These are phyloP conservation scores for Aporophyla nigra DNA, from an alignment of 2,888 invertebrate genomes.

Conservation along the genomic window DNA sequence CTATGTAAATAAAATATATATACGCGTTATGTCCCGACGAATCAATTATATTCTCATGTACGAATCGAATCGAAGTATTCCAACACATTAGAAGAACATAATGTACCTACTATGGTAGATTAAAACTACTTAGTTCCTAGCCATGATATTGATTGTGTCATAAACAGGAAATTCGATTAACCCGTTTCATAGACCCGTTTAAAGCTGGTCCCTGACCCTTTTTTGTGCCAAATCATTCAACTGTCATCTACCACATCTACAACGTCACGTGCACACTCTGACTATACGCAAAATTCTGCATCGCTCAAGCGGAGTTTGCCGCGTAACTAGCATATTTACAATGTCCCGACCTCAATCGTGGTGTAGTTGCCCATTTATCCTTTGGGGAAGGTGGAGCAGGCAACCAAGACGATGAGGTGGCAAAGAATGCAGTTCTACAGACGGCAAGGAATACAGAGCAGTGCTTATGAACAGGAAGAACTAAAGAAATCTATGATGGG, in stretches of 20 bases:
- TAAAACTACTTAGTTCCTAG: not conserved
- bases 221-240: conserved; percentile 19
- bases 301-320: too few relatives aligned
- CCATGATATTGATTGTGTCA: not conserved
- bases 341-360: too few relatives aligned
- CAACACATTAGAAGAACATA: not conserved
- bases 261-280: too few relatives aligned
- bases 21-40: not conserved
- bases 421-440: too few relatives aligned
- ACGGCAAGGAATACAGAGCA: too few relatives aligned
- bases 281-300: too few relatives aligned
- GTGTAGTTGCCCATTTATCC: not conserved
- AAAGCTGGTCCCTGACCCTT: conserved; percentile 14
- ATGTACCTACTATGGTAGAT: not conserved
- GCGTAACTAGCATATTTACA: too few relatives aligned
- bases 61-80: not conserved
- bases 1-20: conserved; percentile 5
- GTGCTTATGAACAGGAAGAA: too few relatives aligned
- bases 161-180: conserved; percentile 42
- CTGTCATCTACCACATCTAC: not conserved
- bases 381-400: accelerated
- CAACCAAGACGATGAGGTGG: not conserved
- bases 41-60: conserved; percentile 8
- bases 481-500: too few relatives aligned
- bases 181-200: not conserved